A percentile compares a stretch with the other conserved stretches of the same genome.
Conservation (phyloP, 1,140 invertebrate genomes). For the Drosophila funebris region DNA sequence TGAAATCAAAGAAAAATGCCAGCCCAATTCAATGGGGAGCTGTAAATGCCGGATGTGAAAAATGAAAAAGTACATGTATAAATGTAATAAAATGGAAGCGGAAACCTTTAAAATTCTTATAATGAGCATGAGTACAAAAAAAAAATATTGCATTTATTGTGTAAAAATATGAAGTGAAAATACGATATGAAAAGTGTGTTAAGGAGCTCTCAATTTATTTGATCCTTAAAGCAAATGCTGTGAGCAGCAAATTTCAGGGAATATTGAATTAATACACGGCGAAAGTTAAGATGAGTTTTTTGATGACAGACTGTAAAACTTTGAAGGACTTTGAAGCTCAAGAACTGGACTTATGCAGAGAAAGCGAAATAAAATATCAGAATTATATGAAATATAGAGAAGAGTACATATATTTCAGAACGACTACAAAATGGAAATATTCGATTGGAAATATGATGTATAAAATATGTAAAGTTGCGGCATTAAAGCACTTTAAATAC, state of each 20-base stretch:
- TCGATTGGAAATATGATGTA: too few relatives aligned
- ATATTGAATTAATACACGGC: not conserved
- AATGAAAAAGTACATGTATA: not conserved
- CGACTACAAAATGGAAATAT: too few relatives aligned
- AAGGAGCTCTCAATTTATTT: not conserved
- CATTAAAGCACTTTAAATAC: not conserved
- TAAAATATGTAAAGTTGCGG: slow-evolving; percentile 36
- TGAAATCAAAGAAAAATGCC: slow-evolving; percentile 34
- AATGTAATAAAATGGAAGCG: slow-evolving; percentile 1
- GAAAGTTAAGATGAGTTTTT: too few relatives aligned
- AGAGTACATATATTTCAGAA: too few relatives aligned
- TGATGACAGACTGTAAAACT: too few relatives aligned
- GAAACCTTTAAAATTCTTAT: slow-evolving; percentile 12
- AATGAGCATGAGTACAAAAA: slow-evolving; percentile 27
- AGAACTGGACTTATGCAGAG: too few relatives aligned
- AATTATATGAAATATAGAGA: too few relatives aligned
- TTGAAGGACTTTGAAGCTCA: too few relatives aligned
- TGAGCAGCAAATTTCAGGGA: not conserved
- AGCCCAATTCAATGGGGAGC: slow-evolving; percentile 24
- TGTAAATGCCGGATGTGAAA: slow-evolving; percentile 17
- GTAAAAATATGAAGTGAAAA: slow-evolving; percentile 1
- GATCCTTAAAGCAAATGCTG: not conserved
- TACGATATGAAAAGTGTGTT: not conserved
- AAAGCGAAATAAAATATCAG: too few relatives aligned
- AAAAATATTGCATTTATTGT: slow-evolving; percentile 9